These are phyloP conservation scores for Ochotona curzoniae DNA, from an alignment of 2,113 vertebrate species.

Conservation along the genomic window DNA sequence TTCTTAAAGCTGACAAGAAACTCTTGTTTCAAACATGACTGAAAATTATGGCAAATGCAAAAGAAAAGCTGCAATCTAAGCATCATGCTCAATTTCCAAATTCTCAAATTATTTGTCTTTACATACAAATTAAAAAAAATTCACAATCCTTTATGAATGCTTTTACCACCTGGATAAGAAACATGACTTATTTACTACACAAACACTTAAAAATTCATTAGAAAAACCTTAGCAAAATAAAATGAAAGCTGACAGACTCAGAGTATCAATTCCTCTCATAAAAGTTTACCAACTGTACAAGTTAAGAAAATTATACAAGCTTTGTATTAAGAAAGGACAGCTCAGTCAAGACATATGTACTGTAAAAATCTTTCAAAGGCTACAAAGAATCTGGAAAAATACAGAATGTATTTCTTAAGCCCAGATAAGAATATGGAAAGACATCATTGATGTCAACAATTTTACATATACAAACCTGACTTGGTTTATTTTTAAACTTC, in stretches of 20 bases:
- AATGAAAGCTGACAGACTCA: slow-evolving; percentile 87
- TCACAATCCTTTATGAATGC: slow-evolving; percentile 77
- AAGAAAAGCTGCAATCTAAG: slow-evolving; percentile 76
- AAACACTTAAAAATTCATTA: slow-evolving; percentile 82
- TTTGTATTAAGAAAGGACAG: slow-evolving; percentile 92
- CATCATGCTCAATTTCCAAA: slow-evolving; percentile 72
- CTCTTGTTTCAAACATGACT: slow-evolving; percentile 71
- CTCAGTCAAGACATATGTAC: slow-evolving; percentile 90
- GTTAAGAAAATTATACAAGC: slow-evolving; percentile 98
- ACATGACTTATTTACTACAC: slow-evolving; percentile 76
- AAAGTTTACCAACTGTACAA: slow-evolving; percentile 95
- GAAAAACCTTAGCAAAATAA: slow-evolving; percentile 89
- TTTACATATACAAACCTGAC: slow-evolving; percentile 95
- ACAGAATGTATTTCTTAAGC: slow-evolving; percentile 93
- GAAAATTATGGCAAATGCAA: slow-evolving; percentile 64
- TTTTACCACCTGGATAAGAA: slow-evolving; percentile 79
- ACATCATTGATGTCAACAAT: slow-evolving; percentile 99
- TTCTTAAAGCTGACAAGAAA: slow-evolving; percentile 54
- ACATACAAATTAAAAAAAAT: slow-evolving; percentile 66
- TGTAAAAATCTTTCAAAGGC: slow-evolving; percentile 94
- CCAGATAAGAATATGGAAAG: slow-evolving; percentile 93
- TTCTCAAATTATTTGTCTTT: slow-evolving; percentile 63
- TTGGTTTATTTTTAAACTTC: slow-evolving; percentile 92
- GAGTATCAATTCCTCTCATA: slow-evolving; percentile 89
- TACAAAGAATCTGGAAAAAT: slow-evolving; percentile 96